A percentile compares a stretch with the other conserved stretches of the same genome.
Conservation (phyloP, 2,113 vertebrate genomes). For the Turdus rufiventris region DNA sequence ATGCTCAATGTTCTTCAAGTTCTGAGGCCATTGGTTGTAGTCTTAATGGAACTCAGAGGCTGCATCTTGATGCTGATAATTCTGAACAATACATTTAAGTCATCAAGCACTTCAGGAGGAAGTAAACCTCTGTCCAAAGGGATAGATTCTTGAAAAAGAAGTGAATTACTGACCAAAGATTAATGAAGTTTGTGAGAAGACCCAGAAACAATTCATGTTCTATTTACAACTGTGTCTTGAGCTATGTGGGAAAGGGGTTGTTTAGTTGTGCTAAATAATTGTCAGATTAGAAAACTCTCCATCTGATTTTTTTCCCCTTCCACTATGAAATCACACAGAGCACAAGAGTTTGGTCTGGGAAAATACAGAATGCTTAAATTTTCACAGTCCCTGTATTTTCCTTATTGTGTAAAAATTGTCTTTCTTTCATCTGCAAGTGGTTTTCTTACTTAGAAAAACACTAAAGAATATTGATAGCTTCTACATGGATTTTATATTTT, state of each 20-base stretch:
- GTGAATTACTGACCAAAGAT: background rate
- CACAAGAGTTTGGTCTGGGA: background rate
- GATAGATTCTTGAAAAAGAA: background rate
- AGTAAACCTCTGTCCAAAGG: background rate
- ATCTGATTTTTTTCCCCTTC: background rate
- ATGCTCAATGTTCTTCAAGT: background rate
- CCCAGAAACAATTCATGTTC: background rate
- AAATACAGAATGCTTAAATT: background rate
- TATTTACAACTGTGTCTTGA: background rate
- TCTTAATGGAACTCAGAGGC: background rate
- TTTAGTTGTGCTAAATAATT: background rate
- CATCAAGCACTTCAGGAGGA: background rate
- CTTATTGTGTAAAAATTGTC: background rate
- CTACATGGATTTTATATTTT: background rate
- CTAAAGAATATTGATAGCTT: background rate
- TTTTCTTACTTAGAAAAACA: background rate
- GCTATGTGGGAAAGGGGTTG: background rate
- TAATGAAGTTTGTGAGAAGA: background rate
- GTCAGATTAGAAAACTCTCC: background rate
- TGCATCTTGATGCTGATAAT: background rate
- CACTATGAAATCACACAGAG: background rate
- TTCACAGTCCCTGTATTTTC: background rate
- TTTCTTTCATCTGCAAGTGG: background rate
- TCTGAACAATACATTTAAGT: background rate
- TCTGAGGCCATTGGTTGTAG: background rate